Percentiles rank a stretch among this genome's conserved stretches.
phyloP scores from a whole-genome alignment of 1,140 invertebrate genomes.

The Conus betulinus region DNA sequence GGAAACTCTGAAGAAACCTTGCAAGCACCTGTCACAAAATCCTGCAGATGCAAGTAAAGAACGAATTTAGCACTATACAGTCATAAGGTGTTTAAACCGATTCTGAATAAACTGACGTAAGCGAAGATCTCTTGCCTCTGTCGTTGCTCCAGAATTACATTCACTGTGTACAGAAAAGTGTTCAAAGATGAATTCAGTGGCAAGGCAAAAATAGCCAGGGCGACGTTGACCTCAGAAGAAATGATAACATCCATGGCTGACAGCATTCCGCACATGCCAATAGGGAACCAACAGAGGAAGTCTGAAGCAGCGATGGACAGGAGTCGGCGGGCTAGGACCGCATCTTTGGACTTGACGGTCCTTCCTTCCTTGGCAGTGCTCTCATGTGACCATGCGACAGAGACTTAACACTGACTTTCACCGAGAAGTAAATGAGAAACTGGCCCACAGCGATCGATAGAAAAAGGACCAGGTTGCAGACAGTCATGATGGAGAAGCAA shows the following conservation, averaged over 20 bases:
- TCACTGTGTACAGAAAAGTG: not conserved
- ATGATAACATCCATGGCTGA: not conserved
- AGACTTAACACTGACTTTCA: slow-evolving; percentile 26
- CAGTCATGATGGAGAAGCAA: slow-evolving; percentile 46
- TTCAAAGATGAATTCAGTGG: not conserved
- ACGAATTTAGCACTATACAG: too few relatives aligned
- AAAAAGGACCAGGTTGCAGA: slow-evolving; percentile 38
- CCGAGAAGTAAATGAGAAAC: slow-evolving; percentile 44
- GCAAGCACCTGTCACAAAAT: too few relatives aligned
- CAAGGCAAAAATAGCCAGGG: slow-evolving; percentile 9
- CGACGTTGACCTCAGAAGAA: slow-evolving; percentile 1
- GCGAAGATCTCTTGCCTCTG: not conserved
- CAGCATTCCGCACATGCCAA: not conserved
- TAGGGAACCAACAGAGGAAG: slow-evolving; percentile 12
- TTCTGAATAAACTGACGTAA: too few relatives aligned
- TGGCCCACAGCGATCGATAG: slow-evolving; percentile 46
- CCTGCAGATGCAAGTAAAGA: too few relatives aligned
- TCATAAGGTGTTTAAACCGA: too few relatives aligned
- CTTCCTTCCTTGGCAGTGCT: not conserved
- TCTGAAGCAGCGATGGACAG: not conserved
- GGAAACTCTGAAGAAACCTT: too few relatives aligned
- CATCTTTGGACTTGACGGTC: not conserved
- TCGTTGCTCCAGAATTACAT: not conserved
- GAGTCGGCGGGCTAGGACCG: not conserved
- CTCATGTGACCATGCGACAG: too few relatives aligned